Conservation (phyloP, 2,113 vertebrate species). For the Takifugu flavidus region DNA sequence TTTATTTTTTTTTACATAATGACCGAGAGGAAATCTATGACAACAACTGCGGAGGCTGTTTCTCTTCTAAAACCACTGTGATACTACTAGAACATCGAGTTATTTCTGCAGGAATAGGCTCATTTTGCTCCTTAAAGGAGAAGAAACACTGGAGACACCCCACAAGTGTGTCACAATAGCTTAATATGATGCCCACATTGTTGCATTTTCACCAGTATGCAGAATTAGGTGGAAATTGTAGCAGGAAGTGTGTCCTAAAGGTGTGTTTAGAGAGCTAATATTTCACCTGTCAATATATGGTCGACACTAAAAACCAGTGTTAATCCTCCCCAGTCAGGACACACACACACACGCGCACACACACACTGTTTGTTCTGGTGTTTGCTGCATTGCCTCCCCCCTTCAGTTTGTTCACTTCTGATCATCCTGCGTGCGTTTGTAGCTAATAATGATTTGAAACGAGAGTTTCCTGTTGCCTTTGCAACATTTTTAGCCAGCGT, state of each 20-base stretch:
- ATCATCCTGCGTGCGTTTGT: background rate
- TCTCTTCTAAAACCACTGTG: background rate
- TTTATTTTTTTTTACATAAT: constrained; percentile 2
- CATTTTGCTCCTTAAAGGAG: too few relatives aligned
- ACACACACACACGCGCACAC: background rate
- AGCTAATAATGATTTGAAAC: background rate
- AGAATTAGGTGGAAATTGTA: background rate
- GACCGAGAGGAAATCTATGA: background rate
- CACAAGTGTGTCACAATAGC: too few relatives aligned
- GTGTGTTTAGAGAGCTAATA: background rate
- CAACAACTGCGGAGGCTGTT: background rate
- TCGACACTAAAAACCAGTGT: background rate
- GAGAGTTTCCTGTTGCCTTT: too few relatives aligned
- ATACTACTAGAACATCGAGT: too few relatives aligned
- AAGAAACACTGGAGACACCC: too few relatives aligned
- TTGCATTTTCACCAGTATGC: too few relatives aligned
- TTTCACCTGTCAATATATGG: background rate
- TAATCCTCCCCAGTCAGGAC: background rate
- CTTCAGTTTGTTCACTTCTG: background rate
- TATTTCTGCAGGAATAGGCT: too few relatives aligned
- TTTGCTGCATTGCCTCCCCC: background rate
- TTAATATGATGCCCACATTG: too few relatives aligned
- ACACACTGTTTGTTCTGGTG: background rate
- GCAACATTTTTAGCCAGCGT: too few relatives aligned
- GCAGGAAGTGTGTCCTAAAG: background rate